Percentiles rank a stretch among this genome's conserved stretches.
phyloP scores from a whole-genome alignment of 2,797 vertebrate species.

The Adrianichthys oophorus region DNA sequence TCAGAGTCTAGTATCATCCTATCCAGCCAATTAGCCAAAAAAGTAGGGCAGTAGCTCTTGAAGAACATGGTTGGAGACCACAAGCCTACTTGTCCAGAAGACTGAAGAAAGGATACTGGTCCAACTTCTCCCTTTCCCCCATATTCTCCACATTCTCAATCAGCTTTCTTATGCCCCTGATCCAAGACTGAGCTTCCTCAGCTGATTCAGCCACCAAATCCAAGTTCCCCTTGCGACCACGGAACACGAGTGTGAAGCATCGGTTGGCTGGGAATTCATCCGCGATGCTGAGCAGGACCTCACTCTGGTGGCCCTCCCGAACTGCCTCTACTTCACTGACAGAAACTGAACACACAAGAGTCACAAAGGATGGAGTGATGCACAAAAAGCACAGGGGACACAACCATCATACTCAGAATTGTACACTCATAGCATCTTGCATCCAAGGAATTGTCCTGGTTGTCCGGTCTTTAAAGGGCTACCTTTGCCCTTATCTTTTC shows the following conservation, averaged over 20 bases:
- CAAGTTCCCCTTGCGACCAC: conserved; percentile 87
- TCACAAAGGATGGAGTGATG: no score
- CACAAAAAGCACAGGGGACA: no score
- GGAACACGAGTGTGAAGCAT: conserved; percentile 94
- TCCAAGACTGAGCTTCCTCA: conserved; percentile 88
- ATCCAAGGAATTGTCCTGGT: no score
- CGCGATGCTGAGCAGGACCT: conserved; percentile 86
- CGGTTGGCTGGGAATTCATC: conserved; percentile 86
- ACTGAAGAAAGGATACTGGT: conserved; percentile 87
- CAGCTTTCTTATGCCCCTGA: conserved; percentile 85
- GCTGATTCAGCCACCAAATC: conserved; percentile 87
- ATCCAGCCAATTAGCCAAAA: no score
- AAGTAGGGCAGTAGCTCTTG: no score
- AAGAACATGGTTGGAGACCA: neutral
- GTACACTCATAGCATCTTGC: no score
- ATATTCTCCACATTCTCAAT: conserved; percentile 89
- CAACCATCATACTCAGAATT: no score
- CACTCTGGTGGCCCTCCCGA: conserved; percentile 89
- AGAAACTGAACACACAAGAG: conserved; percentile 78
- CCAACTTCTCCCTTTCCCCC: conserved; percentile 88
- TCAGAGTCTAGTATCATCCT: no score
- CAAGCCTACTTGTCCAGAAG: neutral
- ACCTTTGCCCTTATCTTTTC: no score
- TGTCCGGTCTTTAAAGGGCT: no score
- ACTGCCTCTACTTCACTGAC: conserved; percentile 91